Base-by-base conservation (phyloP, 2,888 invertebrate genomes). In the Ceratothoa steindachneri region DNA sequence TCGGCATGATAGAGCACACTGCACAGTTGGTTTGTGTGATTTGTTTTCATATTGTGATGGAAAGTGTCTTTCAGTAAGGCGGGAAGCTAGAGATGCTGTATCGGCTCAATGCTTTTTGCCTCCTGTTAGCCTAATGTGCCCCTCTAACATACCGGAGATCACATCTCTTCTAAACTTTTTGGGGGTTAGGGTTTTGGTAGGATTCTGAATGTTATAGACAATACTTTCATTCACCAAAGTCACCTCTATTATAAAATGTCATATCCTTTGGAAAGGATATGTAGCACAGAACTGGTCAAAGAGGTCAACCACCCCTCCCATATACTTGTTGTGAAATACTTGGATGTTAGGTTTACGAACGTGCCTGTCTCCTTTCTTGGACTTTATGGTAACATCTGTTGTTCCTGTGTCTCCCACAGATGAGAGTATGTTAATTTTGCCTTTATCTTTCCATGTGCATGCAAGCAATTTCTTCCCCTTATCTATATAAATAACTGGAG, bases 261-360 rank as follows among this genome's bases (percentile, higher is more conserved):
- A 68, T 4, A 68, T 30, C 7, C 24, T 29, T 5, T 68, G 29
- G 24, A 68, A 68, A 9, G 30, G 30, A 31, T 68, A 68, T 30
- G 15, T 30, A 7, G 68, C 68, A 68, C 68, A 68, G n/a, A 68
- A 30, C 30, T 68, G 68, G 30, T 68, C 68, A 68, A 68, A 68
- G 5, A 7, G 68, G 31, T 68, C 68, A 15, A 68, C 68, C n/a
- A n/a, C n/a, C 29, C 66, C 66, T 12, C 24, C 66, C 66, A 66
- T 28, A 24, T 28, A 66, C 5, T 28, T 7, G n/a, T 66, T 66
- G 27, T 66, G 29, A 5, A 9, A 15, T 7, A 9, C n/a, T n/a
- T 7, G 9, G 7, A 66, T 28, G n/a, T 4, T 9, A 66, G 66
- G 66, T 24, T n/a, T n/a, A n/a, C n/a, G n/a, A n/a, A n/a, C n/a